Conservation (phyloP, 2,888 invertebrate genomes). For the Lasioglossum calceatum region DNA sequence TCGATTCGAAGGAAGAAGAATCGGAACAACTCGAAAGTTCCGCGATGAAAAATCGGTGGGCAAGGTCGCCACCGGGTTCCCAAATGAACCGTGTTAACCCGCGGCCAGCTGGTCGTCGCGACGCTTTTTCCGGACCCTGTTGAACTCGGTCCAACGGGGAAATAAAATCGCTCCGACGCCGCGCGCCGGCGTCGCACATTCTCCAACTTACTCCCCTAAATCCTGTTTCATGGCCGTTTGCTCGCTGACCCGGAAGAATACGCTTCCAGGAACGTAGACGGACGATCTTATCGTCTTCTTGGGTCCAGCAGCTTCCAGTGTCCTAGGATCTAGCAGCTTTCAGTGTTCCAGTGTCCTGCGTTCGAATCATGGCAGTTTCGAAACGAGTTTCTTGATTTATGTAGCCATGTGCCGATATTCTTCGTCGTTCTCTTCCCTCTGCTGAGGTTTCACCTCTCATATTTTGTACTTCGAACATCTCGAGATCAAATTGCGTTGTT, state of each 20-base stretch:
- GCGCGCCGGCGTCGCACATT: neutral
- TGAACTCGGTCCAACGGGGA: conserved; percentile 31
- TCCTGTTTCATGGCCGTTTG: neutral
- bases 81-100: conserved; percentile 47
- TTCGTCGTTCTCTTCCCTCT: neutral
- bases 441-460: too few relatives aligned
- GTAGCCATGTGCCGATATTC: neutral
- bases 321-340: neutral
- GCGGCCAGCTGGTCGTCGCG: conserved; percentile 1
- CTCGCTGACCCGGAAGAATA: neutral
- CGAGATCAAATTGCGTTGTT: too few relatives aligned
- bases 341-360: neutral
- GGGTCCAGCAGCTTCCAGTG: neutral
- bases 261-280: neutral
- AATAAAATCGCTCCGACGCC: conserved; percentile 3
- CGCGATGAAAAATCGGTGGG: neutral
- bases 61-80: conserved; percentile 36
- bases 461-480: too few relatives aligned
- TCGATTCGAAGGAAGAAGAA: neutral
- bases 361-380: neutral
- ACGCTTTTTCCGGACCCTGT: conserved; percentile 11
- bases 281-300: neutral
- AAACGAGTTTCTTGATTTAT: neutral
- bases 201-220: neutral
- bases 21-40: neutral